Base-by-base conservation (phyloP, 2,888 invertebrate genomes). In the Microdon myrmicae region DNA sequence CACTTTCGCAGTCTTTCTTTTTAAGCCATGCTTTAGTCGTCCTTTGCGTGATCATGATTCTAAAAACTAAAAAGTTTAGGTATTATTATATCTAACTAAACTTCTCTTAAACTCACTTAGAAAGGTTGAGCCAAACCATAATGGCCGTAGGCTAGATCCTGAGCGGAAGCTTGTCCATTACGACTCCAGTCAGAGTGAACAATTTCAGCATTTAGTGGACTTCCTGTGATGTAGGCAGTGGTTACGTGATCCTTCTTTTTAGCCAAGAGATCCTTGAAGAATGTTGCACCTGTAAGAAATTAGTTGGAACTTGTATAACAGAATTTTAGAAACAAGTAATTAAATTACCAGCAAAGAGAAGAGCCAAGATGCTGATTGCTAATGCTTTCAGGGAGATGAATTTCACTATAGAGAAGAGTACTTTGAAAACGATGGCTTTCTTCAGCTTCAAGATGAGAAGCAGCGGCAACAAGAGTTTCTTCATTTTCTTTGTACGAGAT, bases 381-480 rank as follows among this genome's bases (percentile, higher is more conserved):
- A 88, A 79, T 45, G 86, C 87, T 76, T 87, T 87, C 70, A 87
- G 82, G 5, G 87, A 85, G 37, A 87, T 81, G 59, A 87, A 76
- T n/a, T 84, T 84, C 32, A 88, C 82, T 49, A 83, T 73, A 14
- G 84, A 83, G 64, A 88, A 81, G 32, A 86, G 74, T 16, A 86
- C 81, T 19, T 87, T 87, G 41, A 87, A 74, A 32, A 87, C 79
- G 22, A 87, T 80, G 26, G 83, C 81, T 41, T 85, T 83, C 75
- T 87, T 87, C 70, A 88, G 73, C 73, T 86, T 85, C 72, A 88
- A 73, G 13, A 84, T 81, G 68, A 88, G 75, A 14, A 88, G 78
- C 38, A 87, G 73, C n/a, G 88, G 87, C 32, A 88, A 71, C 16
- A 87, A 71, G 71, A 87, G 80, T 74, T 83, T 84, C 77, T 84